Evolutionary conservation across 2,888 invertebrate genomes (phyloP).

Genomic region (Dastarcus helophoroides): DNA sequence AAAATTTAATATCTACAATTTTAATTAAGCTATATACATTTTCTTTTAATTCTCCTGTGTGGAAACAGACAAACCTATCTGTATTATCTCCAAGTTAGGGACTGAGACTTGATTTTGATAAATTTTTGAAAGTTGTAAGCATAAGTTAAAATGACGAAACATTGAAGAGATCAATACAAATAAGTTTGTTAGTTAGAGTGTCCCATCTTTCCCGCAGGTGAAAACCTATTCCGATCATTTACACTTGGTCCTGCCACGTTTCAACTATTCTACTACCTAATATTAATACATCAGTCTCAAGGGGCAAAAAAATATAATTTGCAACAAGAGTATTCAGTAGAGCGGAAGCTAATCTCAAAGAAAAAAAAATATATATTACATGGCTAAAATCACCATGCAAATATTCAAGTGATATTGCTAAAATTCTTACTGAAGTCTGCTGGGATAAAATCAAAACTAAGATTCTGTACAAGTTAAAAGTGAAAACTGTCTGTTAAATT

Average conservation of each 20-base stretch:
- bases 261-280: constrained; percentile 21
- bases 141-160: neutral
- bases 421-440: too few species aligned
- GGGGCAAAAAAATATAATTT: constrained; percentile 36
- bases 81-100: constrained; percentile 1
- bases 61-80: constrained; percentile 3
- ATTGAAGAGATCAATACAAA: constrained; percentile 6
- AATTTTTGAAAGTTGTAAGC: neutral
- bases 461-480: too few species aligned
- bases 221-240: constrained; percentile 9
- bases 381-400: constrained; percentile 3
- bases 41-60: constrained; percentile 21
- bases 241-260: constrained; percentile 26
- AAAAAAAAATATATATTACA: constrained; percentile 7
- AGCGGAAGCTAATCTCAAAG: constrained; percentile 25
- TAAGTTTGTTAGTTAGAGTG: constrained; percentile 15
- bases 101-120: too few species aligned
- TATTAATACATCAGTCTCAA: constrained; percentile 38
- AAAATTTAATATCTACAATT: constrained; percentile 32
- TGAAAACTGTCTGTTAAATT: too few species aligned
- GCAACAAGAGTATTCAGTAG: constrained; percentile 30
- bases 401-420: constrained; percentile 4
- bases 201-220: constrained; percentile 12
- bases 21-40: constrained; percentile 8
- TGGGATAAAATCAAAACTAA: too few species aligned